These are phyloP conservation scores for Caenorhabditis drosophilae DNA, from an alignment of 2,888 invertebrate species.

Conservation along the genomic window DNA sequence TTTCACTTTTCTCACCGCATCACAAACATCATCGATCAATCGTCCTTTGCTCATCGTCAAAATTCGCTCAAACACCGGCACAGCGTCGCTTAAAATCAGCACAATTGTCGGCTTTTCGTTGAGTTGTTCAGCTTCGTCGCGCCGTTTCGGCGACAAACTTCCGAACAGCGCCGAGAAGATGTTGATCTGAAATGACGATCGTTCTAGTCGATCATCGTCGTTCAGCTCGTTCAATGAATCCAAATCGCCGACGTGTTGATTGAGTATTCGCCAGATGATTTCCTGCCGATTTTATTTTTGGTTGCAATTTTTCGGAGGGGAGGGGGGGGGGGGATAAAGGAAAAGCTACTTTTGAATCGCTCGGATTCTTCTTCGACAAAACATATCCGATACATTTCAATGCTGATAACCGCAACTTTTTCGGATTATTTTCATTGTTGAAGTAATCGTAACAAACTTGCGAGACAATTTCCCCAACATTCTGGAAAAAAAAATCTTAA, in stretches of 20 bases:
- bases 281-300: conserved; percentile 10
- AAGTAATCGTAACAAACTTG: conserved; percentile 40
- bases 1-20: no score
- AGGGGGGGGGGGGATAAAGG: no score
- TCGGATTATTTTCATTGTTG: conserved; percentile 11
- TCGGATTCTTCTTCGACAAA: conserved; percentile 29
- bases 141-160: conserved; percentile 8
- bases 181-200: conserved; percentile 41
- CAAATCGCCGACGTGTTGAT: conserved; percentile 13
- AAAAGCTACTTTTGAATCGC: conserved; percentile 46
- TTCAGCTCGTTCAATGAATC: conserved; percentile 2
- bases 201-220: background rate
- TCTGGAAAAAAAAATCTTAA: no score
- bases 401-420: conserved; percentile 30
- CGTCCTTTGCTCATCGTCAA: background rate
- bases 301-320: background rate
- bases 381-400: conserved; percentile 53
- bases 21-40: conserved; percentile 33
- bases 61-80: conserved; percentile 38
- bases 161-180: conserved; percentile 40
- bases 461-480: conserved; percentile 19
- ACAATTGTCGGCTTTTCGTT: conserved; percentile 34
- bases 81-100: conserved; percentile 35
- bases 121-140: no score
- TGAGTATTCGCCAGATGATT: conserved; percentile 16